Conservation (phyloP, 2,797 vertebrate species). For the Spondyliosoma cantharus region DNA sequence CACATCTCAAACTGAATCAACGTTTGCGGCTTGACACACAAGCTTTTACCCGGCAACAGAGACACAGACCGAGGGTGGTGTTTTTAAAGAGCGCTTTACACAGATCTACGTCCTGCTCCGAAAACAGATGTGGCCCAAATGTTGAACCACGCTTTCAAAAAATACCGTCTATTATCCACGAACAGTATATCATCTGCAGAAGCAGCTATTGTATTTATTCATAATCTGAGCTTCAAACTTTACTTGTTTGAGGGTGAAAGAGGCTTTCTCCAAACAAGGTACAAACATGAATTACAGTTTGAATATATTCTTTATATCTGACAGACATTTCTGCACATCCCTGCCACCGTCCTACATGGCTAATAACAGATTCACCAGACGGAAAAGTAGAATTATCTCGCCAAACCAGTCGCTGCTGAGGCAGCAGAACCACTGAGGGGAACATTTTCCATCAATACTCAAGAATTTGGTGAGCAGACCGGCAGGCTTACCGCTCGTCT, state of each 20-base stretch:
- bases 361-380: slow-evolving; percentile 61
- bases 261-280: not conserved
- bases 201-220: not conserved
- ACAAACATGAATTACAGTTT: not conserved
- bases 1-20: slow-evolving; percentile 34
- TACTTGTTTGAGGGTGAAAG: not conserved
- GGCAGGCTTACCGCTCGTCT: slow-evolving; percentile 9
- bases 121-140: slow-evolving; percentile 29
- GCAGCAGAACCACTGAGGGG: slow-evolving; percentile 39
- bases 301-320: not conserved
- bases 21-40: slow-evolving; percentile 7
- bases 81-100: not conserved
- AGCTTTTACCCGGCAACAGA: slow-evolving; percentile 21
- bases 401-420: slow-evolving; percentile 62
- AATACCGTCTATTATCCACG: not conserved
- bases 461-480: slow-evolving; percentile 53
- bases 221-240: no score
- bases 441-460: slow-evolving; percentile 63
- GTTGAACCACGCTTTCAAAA: not conserved
- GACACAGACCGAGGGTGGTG: not conserved
- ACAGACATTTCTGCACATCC: not conserved
- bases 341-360: not conserved
- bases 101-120: slow-evolving; percentile 4
- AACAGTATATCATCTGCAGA: not conserved
- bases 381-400: slow-evolving; percentile 36